Conservation (phyloP, 2,797 vertebrate species). For the Oreortyx pictus region DNA sequence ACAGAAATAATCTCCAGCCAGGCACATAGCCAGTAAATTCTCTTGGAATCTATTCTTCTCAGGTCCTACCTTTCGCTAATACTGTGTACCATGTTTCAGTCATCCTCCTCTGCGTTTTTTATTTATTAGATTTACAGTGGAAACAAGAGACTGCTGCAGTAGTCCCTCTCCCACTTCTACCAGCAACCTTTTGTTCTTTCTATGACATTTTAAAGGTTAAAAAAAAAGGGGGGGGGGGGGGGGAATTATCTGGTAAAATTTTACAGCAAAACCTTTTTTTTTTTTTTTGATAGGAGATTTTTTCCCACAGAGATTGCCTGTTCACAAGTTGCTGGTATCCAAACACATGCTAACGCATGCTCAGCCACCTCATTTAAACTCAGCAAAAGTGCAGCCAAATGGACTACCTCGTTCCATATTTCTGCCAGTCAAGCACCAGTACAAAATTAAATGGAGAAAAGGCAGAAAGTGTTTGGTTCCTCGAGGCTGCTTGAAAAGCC, state of each 20-base stretch:
- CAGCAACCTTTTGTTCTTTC: constrained; percentile 15
- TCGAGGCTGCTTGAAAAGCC: background rate
- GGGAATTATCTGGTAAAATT: background rate
- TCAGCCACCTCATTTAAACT: constrained; percentile 35
- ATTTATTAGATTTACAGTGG: background rate
- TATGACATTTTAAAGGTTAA: background rate
- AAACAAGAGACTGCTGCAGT: background rate
- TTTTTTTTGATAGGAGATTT: background rate
- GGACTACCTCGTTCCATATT: constrained; percentile 17
- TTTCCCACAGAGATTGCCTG: background rate
- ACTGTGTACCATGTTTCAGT: background rate
- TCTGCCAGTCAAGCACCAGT: background rate
- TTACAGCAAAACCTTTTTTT: constrained; percentile 16
- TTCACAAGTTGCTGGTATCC: constrained; percentile 23
- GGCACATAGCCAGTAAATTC: constrained; percentile 14
- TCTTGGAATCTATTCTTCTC: constrained; percentile 22
- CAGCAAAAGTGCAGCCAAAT: background rate
- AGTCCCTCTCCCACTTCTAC: background rate
- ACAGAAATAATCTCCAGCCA: background rate
- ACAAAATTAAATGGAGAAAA: constrained; percentile 12
- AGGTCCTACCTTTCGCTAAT: background rate
- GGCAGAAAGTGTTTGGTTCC: background rate
- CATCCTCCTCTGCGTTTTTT: background rate
- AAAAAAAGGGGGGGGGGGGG: background rate
- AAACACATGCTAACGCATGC: background rate